phyloP scores from a whole-genome alignment of 1,140 invertebrate genomes.

The Bombus huntii region DNA sequence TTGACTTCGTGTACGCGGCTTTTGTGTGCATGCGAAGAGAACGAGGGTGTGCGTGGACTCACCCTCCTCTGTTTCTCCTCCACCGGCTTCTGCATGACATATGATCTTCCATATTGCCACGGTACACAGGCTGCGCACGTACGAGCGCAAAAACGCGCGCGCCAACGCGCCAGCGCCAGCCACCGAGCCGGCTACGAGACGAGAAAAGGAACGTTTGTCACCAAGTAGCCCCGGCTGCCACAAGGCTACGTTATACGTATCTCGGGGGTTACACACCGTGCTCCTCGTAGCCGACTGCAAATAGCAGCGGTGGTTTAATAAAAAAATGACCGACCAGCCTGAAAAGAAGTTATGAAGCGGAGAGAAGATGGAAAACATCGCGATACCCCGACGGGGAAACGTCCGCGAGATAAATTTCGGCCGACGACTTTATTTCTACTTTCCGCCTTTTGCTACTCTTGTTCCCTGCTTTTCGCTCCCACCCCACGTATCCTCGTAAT shows the following conservation, averaged over 20 bases:
- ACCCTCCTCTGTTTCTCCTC: slow-evolving; percentile 52
- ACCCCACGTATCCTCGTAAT: neutral
- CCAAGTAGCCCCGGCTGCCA: slow-evolving; percentile 63
- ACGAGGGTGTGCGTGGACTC: slow-evolving; percentile 29
- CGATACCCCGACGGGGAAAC: slow-evolving; percentile 20
- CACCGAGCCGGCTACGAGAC: neutral
- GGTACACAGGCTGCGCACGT: slow-evolving; percentile 65
- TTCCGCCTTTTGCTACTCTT: neutral
- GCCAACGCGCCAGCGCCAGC: slow-evolving; percentile 45
- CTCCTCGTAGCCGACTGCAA: slow-evolving; percentile 69
- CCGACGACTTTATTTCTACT: slow-evolving; percentile 18
- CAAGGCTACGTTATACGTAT: no score
- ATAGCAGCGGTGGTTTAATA: slow-evolving; percentile 70
- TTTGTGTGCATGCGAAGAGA: slow-evolving; percentile 69
- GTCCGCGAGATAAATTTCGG: slow-evolving; percentile 17
- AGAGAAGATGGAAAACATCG: slow-evolving; percentile 50
- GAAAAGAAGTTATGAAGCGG: slow-evolving; percentile 64
- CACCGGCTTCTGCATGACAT: slow-evolving; percentile 74
- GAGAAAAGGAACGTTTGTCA: slow-evolving; percentile 72
- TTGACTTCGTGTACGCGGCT: slow-evolving; percentile 25
- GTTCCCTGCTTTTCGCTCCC: neutral
- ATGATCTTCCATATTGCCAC: slow-evolving; percentile 78
- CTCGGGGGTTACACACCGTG: neutral
- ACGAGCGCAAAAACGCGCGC: slow-evolving; percentile 58
- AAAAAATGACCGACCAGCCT: slow-evolving; percentile 46